These are phyloP conservation scores for Thunnus thynnus DNA, from an alignment of 2,113 vertebrate genomes.

Conservation along the genomic window DNA sequence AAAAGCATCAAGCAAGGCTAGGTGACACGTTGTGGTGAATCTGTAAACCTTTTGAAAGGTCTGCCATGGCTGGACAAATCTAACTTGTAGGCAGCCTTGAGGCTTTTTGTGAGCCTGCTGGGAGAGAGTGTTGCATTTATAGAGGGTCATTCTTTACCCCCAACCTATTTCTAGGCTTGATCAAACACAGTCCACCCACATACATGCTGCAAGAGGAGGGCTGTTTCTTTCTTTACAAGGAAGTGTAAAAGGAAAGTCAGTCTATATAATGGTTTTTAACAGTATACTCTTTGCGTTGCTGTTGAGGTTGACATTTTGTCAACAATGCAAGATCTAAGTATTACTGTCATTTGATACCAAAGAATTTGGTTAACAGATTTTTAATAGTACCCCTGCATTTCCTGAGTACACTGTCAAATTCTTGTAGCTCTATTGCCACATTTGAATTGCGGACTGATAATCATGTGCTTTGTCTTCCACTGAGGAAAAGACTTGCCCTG, in stretches of 20 bases:
- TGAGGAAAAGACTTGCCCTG: neutral
- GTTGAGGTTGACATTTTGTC: neutral
- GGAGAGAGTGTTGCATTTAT: neutral
- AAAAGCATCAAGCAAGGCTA: neutral
- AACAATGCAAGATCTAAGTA: neutral
- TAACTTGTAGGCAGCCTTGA: slow-evolving; percentile 42
- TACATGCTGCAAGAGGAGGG: neutral
- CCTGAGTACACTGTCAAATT: neutral
- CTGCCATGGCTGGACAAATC: slow-evolving; percentile 1
- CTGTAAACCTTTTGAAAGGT: neutral
- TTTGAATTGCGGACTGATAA: neutral
- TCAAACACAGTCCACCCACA: slow-evolving; percentile 37
- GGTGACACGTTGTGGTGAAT: slow-evolving; percentile 5
- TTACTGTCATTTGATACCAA: neutral
- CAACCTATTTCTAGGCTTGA: slow-evolving; percentile 31
- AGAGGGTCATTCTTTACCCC: slow-evolving; percentile 3
- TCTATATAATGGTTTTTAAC: neutral
- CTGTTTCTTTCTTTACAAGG: neutral
- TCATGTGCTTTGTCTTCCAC: neutral
- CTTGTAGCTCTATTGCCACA: neutral
- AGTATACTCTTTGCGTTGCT: neutral
- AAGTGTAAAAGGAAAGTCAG: neutral
- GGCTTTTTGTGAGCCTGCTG: slow-evolving; percentile 30
- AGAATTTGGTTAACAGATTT: neutral
- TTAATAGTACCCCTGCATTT: neutral